These are phyloP conservation scores for Galerucella pusilla DNA, from an alignment of 2,888 invertebrate species.

Conservation along the genomic window DNA sequence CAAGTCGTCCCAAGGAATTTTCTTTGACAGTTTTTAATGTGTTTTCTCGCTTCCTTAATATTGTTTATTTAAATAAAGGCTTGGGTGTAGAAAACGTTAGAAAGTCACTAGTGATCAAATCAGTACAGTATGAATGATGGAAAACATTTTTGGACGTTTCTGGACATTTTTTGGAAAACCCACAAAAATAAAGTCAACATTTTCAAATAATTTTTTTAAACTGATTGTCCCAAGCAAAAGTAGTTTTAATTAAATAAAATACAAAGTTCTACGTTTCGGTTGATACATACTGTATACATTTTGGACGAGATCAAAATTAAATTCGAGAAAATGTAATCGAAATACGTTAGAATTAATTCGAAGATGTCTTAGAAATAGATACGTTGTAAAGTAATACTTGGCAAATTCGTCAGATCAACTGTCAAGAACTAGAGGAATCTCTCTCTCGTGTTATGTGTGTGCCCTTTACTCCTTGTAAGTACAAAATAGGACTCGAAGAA, in stretches of 20 bases:
- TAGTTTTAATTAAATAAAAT: too few species aligned
- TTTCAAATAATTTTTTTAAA: too few species aligned
- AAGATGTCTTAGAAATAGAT: slow-evolving; percentile 45
- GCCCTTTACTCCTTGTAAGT: slow-evolving; percentile 41
- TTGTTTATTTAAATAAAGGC: too few species aligned
- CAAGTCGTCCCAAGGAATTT: slow-evolving; percentile 50
- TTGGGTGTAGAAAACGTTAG: too few species aligned
- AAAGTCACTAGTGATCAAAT: too few species aligned
- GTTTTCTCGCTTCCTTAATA: not conserved
- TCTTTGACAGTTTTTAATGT: slow-evolving; percentile 2
- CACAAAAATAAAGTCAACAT: too few species aligned
- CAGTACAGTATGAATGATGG: too few species aligned
- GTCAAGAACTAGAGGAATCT: slow-evolving; percentile 54
- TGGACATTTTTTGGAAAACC: too few species aligned
- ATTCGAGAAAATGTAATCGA: slow-evolving; percentile 49
- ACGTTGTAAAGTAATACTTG: slow-evolving; percentile 50
- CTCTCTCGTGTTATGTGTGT: slow-evolving; percentile 18
- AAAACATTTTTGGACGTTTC: too few species aligned
- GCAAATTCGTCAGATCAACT: slow-evolving; percentile 58
- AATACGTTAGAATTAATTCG: slow-evolving; percentile 51
- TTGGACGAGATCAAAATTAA: slow-evolving; percentile 34
- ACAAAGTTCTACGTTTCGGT: not conserved
- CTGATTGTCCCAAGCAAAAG: too few species aligned
- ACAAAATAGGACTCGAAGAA: slow-evolving; percentile 60
- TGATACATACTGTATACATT: slow-evolving; percentile 28